Base-by-base conservation (phyloP, 2,888 invertebrate genomes). In the Proisotoma minuta region DNA sequence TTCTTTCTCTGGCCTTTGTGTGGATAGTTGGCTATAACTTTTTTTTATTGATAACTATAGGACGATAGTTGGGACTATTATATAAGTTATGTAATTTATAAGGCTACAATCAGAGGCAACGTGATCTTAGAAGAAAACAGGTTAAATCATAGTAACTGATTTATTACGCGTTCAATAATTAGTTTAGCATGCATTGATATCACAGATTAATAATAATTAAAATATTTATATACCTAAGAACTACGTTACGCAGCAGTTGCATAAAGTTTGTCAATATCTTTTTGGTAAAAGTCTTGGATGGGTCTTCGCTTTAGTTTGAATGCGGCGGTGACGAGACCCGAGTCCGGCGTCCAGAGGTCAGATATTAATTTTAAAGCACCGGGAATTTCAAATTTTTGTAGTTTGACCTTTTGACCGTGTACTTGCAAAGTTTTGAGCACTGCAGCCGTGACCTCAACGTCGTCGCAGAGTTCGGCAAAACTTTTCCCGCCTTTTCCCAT, bases 391-490 rank as follows among this genome's bases (percentile, higher is more conserved):
- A 78, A 79, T 47, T 78, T 77, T 63, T 80, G 78, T 57, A 82
- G 76, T 56, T 79, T 78, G n/a, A 20, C n/a, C n/a, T 92, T 92
- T 77, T 84, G 85, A 27, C 90, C 89, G 76, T 92, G 89, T 2
- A 88, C 87, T 2, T 84, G 84, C 23, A 98, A 80, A 77, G 15
- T 88, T 76, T 87, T 85, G 49, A 91, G 81, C 8, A 96, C 89
- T 12, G 86, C 87, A 76, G 88, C 86, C 78, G 89, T 89, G 5
- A 95, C 79, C 2, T 82, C 79, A 1, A 83, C 77, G 77, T 86
- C 83, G 54, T 82, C 80, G 80, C 96, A 97, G 34, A 96, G 81
- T 61, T 87, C 84, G 68, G 88, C 87, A 76, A 88, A 84, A 59
- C 82, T 81, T 4, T 12, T 24, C 12, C 76, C 77, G 0, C 78